Evolutionary conservation across 2,888 invertebrate species (phyloP).

Genomic region (Baronia brevicornis): DNA sequence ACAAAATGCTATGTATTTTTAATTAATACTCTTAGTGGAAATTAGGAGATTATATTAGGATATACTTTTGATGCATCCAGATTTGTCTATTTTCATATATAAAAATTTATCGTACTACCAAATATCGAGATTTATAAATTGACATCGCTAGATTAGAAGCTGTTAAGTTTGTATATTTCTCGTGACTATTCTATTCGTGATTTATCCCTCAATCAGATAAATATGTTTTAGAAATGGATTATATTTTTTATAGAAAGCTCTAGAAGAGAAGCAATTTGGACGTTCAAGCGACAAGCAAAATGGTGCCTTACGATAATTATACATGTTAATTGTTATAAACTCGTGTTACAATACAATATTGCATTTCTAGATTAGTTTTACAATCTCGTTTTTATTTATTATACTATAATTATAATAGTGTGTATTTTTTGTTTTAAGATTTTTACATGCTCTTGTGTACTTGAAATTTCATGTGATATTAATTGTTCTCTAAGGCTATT

Average conservation of each 20-base stretch:
- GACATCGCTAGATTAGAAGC: conserved; percentile 56
- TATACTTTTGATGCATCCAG: too few species aligned
- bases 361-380: conserved; percentile 72
- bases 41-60: conserved; percentile 5
- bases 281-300: conserved; percentile 34
- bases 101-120: too few species aligned
- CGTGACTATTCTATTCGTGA: conserved; percentile 54
- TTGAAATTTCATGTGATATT: conserved; percentile 72
- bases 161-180: conserved; percentile 32
- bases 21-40: conserved; percentile 14
- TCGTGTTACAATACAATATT: conserved; percentile 59
- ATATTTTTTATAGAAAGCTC: conserved; percentile 22
- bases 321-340: conserved; percentile 60
- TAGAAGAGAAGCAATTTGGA: conserved; percentile 24
- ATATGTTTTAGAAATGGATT: conserved; percentile 54
- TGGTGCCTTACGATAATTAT: conserved; percentile 66
- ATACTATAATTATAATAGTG: conserved; percentile 55
- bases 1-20: conserved; percentile 20
- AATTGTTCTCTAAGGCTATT: conserved; percentile 63
- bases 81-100: too few species aligned
- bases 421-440: conserved; percentile 65
- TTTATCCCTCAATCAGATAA: conserved; percentile 61
- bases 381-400: conserved; percentile 68
- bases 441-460: conserved; percentile 59
- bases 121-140: conserved; percentile 39